These are phyloP conservation scores for Papilio machaon DNA, from an alignment of 1,140 invertebrate species.

Conservation along the genomic window DNA sequence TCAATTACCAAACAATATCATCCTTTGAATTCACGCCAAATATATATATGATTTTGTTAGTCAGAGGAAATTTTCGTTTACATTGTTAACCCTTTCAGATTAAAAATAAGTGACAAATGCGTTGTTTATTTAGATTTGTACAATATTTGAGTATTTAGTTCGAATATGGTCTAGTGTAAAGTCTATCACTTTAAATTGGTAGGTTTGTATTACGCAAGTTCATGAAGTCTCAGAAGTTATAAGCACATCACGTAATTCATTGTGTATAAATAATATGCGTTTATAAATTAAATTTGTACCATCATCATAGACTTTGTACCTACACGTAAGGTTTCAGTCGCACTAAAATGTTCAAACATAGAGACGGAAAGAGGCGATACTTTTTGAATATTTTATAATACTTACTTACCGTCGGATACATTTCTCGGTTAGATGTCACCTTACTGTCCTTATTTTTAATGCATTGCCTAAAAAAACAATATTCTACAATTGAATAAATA, in stretches of 20 bases:
- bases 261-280: slow-evolving; percentile 9
- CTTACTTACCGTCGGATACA: background rate
- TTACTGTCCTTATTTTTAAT: background rate
- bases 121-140: too few species aligned
- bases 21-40: background rate
- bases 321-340: slow-evolving; percentile 9
- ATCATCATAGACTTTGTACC: slow-evolving; percentile 2
- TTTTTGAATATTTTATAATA: background rate
- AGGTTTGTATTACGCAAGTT: background rate
- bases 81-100: too few species aligned
- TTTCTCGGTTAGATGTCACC: background rate
- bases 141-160: too few species aligned
- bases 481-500: background rate
- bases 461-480: background rate
- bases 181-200: too few species aligned
- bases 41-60: too few species aligned
- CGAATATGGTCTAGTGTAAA: too few species aligned
- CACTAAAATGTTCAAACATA: background rate
- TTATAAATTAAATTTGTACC: slow-evolving; percentile 19
- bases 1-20: background rate
- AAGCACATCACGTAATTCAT: slow-evolving; percentile 1
- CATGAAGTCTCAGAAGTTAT: slow-evolving; percentile 20
- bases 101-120: too few species aligned
- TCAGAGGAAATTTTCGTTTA: too few species aligned
- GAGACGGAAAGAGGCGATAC: background rate